phyloP scores from a whole-genome alignment of 2,888 invertebrate species.

The Amblyjoppa fuscipennis region DNA sequence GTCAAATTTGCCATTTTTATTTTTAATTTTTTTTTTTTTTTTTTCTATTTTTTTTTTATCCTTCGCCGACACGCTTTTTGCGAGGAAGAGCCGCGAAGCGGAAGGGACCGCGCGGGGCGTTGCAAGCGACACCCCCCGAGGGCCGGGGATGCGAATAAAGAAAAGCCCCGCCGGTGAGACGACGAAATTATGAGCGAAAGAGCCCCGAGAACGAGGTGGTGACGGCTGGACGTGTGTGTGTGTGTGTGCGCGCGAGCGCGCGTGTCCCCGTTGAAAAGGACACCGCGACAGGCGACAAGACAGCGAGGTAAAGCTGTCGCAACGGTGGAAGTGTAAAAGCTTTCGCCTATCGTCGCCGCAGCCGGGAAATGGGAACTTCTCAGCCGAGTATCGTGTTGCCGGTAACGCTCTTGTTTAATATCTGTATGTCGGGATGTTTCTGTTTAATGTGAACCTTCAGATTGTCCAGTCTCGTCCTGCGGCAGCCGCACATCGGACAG shows the following conservation, averaged over 20 bases:
- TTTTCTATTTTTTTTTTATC: not conserved
- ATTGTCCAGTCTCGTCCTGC: constrained; percentile 80
- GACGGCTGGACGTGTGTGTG: not conserved
- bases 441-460: constrained; percentile 80
- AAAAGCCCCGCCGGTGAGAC: constrained; percentile 12
- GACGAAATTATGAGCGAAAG: constrained; percentile 41
- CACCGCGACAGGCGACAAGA: constrained; percentile 18
- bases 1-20: constrained; percentile 15
- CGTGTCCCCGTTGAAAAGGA: constrained; percentile 47
- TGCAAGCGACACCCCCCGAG: constrained; percentile 20
- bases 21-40: not conserved
- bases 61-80: constrained; percentile 13
- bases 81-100: constrained; percentile 35
- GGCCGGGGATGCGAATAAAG: not conserved
- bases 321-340: constrained; percentile 3
- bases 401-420: constrained; percentile 9
- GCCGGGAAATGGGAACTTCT: constrained; percentile 29
- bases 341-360: constrained; percentile 5
- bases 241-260: not conserved
- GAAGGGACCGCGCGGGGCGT: constrained; percentile 25
- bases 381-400: constrained; percentile 54
- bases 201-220: constrained; percentile 21
- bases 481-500: constrained; percentile 81
- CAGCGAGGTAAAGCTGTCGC: constrained; percentile 2
- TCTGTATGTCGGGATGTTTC: constrained; percentile 78